Percentiles rank a stretch among this genome's conserved stretches.
These are phyloP conservation scores for Arnoldichthys spilopterus DNA, from an alignment of 2,797 vertebrate genomes.

Conservation along the genomic window DNA sequence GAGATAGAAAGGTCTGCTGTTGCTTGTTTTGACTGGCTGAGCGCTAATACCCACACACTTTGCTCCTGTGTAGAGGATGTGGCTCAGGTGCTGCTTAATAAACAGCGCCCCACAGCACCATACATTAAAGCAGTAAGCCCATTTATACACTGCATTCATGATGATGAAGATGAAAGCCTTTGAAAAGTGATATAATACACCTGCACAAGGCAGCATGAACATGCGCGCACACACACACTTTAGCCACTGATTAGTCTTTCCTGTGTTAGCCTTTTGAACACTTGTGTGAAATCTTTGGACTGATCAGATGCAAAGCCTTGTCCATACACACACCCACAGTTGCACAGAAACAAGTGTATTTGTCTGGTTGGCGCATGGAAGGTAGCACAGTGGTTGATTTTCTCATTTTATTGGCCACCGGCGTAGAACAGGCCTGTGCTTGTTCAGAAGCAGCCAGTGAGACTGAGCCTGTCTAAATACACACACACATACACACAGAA, in stretches of 20 bases:
- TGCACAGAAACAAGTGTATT: constrained; percentile 54
- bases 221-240: neutral
- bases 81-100: constrained; percentile 36
- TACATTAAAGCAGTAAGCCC: constrained; percentile 20
- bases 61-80: constrained; percentile 27
- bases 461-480: constrained; percentile 54
- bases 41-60: constrained; percentile 6
- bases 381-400: constrained; percentile 83
- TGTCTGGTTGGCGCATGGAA: constrained; percentile 50
- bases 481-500: constrained; percentile 26
- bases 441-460: constrained; percentile 74
- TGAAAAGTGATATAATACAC: constrained; percentile 30
- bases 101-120: constrained; percentile 28
- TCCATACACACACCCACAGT: constrained; percentile 22
- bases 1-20: constrained; percentile 16
- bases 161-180: constrained; percentile 24
- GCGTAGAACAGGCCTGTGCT: constrained; percentile 85
- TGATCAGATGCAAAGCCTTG: neutral
- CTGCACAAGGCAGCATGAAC: neutral
- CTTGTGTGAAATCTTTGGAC: constrained; percentile 30
- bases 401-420: constrained; percentile 89
- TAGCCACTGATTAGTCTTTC: constrained; percentile 29
- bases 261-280: constrained; percentile 24
- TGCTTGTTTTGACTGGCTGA: constrained; percentile 17
- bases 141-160: neutral